Base-by-base conservation (phyloP, 2,113 vertebrate genomes). In the Carassius auratus region DNA sequence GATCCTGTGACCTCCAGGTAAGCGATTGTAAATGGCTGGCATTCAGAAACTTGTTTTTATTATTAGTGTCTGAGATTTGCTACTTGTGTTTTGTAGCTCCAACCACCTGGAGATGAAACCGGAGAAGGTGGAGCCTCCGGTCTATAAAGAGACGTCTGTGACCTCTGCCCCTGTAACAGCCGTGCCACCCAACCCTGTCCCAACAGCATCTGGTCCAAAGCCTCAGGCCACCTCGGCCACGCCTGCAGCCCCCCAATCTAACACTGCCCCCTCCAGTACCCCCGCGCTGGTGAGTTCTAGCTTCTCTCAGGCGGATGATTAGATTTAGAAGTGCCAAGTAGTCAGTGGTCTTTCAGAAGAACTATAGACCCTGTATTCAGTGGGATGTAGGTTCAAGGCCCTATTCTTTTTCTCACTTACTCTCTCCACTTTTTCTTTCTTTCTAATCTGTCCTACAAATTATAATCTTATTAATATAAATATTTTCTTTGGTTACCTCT, bases 91-190 rank as follows among this genome's bases (percentile, higher is more conserved):
- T 30, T 62, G n/a, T 45, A 94, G 92, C 14, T 14, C 57, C 50
- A 77, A 61, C 84, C 90, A 88, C 86, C 93, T 93, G 85, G 97
- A 98, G 88, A 96, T 96, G 88, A 96, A 96, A 89, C 82, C 89
- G 0, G 93, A 95, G 83, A 92, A 92, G 68, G 38, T 85, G 2
- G 97, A 97, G 52, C 91, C 83, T n/a, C 71, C 88, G 48, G 88
- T 91, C 86, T 94, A 94, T 3, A 98, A 97, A 90, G 90, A 95
- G 3, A 81, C 90, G 68, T 86, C 91, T 21, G 87, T 89, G 42
- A 79, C 90, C 50, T 80, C 92, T 13, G 86, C 89, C 81, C 87
- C 91, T 45, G 21, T 90, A 7, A 30, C 86, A 0, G 62, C 84
- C 12, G 89, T 68, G 81, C 62, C 89, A 0, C 17, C 90, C 26